A percentile compares a stretch with the other conserved stretches of the same genome.
Evolutionary conservation across 2,888 invertebrate genomes (phyloP).

Genomic region (Crepidodera aurea): DNA sequence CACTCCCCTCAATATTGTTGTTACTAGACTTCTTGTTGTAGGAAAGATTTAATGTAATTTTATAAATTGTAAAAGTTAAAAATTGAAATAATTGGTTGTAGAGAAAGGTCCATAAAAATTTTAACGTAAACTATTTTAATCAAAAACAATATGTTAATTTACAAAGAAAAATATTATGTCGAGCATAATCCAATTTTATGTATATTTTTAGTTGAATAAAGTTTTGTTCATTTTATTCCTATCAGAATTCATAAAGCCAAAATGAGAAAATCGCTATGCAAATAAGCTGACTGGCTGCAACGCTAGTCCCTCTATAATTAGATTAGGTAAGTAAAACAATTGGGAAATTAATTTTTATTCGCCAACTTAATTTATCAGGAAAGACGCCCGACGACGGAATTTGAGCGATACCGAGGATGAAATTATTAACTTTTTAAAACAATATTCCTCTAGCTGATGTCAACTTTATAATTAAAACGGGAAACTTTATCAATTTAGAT

Average conservation of each 20-base stretch:
- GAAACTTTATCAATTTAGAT: slow-evolving; percentile 49
- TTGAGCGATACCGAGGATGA: slow-evolving; percentile 22
- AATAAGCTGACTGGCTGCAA: slow-evolving; percentile 5
- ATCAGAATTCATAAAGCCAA: slow-evolving; percentile 1
- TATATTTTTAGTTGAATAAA: background rate
- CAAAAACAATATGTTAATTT: no score
- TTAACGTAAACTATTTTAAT: no score
- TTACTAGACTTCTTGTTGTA: no score
- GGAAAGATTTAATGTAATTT: no score
- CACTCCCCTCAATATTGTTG: no score
- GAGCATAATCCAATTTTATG: background rate
- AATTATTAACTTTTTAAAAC: slow-evolving; percentile 49
- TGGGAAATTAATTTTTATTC: slow-evolving; percentile 53
- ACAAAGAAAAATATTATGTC: no score
- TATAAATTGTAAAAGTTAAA: no score
- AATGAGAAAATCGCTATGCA: slow-evolving; percentile 14
- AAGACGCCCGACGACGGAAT: slow-evolving; percentile 26
- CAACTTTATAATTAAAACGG: slow-evolving; percentile 48
- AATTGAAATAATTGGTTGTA: no score
- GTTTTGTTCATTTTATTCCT: background rate
- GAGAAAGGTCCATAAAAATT: no score
- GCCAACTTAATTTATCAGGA: slow-evolving; percentile 43
- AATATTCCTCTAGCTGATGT: slow-evolving; percentile 44
- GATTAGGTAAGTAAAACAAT: slow-evolving; percentile 53
- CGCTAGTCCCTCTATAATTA: slow-evolving; percentile 37